Conservation (phyloP, 2,797 vertebrate species). For the Pipistrellus nathusii region DNA sequence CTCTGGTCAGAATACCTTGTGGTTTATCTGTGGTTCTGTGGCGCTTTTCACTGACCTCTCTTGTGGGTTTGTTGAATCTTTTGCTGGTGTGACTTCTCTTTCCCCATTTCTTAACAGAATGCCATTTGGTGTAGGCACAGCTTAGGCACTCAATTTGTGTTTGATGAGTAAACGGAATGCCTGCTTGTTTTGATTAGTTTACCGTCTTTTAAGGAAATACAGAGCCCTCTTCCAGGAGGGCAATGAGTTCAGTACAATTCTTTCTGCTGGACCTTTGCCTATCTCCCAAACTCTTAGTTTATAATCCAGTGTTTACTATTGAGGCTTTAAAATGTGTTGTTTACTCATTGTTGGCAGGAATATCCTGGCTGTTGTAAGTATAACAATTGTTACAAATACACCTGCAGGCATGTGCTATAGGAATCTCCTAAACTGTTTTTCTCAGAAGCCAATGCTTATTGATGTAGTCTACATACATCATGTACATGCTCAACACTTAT, state of each 20-base stretch:
- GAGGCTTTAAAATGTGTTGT: slow-evolving; percentile 7
- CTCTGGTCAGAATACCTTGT: no score
- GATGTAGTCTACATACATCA: neutral
- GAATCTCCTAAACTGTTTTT: neutral
- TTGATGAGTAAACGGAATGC: neutral
- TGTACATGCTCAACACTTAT: neutral
- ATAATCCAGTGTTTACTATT: neutral
- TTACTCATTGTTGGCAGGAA: neutral
- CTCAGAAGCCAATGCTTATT: neutral
- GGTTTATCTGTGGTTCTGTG: neutral
- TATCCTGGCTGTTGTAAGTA: neutral
- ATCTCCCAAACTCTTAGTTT: neutral
- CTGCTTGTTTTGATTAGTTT: neutral
- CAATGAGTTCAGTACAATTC: neutral
- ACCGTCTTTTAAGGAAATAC: neutral
- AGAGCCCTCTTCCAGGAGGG: neutral
- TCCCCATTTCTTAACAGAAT: neutral
- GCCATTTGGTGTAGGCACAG: neutral
- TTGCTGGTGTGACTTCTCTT: neutral
- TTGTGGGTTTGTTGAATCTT: neutral
- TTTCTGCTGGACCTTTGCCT: neutral
- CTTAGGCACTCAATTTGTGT: neutral
- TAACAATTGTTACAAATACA: neutral
- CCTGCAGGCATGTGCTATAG: neutral
- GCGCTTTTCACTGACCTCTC: neutral